These are phyloP conservation scores for Drosophila sordidula DNA, from an alignment of 2,888 invertebrate genomes.

Conservation along the genomic window DNA sequence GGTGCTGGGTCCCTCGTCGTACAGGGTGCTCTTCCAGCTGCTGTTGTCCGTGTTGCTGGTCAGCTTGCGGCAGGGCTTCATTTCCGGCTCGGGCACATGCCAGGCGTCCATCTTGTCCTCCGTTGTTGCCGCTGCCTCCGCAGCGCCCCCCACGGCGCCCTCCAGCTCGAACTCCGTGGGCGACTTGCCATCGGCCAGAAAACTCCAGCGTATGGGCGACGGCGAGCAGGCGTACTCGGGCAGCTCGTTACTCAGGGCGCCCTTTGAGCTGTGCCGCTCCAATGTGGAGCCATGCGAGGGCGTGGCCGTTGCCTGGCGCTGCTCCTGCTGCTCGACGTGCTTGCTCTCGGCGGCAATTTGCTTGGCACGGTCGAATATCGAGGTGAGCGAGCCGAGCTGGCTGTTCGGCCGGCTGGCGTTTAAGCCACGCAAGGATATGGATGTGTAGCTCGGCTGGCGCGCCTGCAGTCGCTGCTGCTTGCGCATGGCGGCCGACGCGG, in stretches of 20 bases:
- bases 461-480: slow-evolving; percentile 81
- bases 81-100: slow-evolving; percentile 63
- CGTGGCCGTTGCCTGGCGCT: slow-evolving; percentile 31
- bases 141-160: slow-evolving; percentile 57
- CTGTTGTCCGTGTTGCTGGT: slow-evolving; percentile 52
- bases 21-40: slow-evolving; percentile 59
- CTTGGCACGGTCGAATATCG: slow-evolving; percentile 84
- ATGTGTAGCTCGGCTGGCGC: slow-evolving; percentile 83
- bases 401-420: slow-evolving; percentile 83
- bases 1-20: slow-evolving; percentile 75
- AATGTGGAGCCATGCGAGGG: slow-evolving; percentile 78
- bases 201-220: slow-evolving; percentile 85
- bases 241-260: slow-evolving; percentile 81
- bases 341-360: slow-evolving; percentile 62
- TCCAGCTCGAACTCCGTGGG: slow-evolving; percentile 77
- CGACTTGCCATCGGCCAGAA: slow-evolving; percentile 83
- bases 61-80: slow-evolving; percentile 68
- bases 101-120: slow-evolving; percentile 72
- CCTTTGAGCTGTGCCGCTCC: slow-evolving; percentile 83
- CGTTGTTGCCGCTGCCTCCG: slow-evolving; percentile 6
- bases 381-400: slow-evolving; percentile 83
- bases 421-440: slow-evolving; percentile 83
- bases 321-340: slow-evolving; percentile 24
- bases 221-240: slow-evolving; percentile 85
- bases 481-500: slow-evolving; percentile 82